A percentile compares a stretch with the other conserved stretches of the same genome.
Evolutionary conservation across 2,888 invertebrate genomes (phyloP).

Genomic region (Galeruca laticollis): DNA sequence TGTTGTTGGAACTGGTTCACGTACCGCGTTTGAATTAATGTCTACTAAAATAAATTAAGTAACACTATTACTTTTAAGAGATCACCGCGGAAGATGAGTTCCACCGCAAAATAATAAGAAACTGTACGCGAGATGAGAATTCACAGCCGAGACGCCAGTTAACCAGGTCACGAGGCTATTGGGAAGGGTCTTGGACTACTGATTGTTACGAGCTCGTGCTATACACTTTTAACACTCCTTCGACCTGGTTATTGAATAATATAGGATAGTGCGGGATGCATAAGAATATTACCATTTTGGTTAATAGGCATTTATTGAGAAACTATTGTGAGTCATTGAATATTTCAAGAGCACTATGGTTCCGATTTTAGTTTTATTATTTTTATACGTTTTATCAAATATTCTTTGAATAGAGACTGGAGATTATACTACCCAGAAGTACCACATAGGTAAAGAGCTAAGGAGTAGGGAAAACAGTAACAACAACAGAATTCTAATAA

Average conservation of each 20-base stretch:
- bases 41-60: not conserved
- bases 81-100: slow-evolving; percentile 19
- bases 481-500: too few relatives aligned
- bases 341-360: not conserved
- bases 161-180: slow-evolving; percentile 52
- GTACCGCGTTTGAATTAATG: not conserved
- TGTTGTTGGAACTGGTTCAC: not conserved
- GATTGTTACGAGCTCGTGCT: slow-evolving; percentile 30
- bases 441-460: too few relatives aligned
- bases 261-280: slow-evolving; percentile 15
- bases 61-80: slow-evolving; percentile 7
- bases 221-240: slow-evolving; percentile 20
- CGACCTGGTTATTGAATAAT: slow-evolving; percentile 15
- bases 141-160: slow-evolving; percentile 41
- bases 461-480: too few relatives aligned
- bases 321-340: not conserved
- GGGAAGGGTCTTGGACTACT: slow-evolving; percentile 42
- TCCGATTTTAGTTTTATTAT: not conserved
- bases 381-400: not conserved
- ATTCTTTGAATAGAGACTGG: not conserved
- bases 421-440: too few relatives aligned
- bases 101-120: slow-evolving; percentile 19
- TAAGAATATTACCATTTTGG: not conserved
- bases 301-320: not conserved
- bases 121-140: slow-evolving; percentile 23